Conservation (phyloP, 1,140 invertebrate species). For the Acyrthosiphon pisum region DNA sequence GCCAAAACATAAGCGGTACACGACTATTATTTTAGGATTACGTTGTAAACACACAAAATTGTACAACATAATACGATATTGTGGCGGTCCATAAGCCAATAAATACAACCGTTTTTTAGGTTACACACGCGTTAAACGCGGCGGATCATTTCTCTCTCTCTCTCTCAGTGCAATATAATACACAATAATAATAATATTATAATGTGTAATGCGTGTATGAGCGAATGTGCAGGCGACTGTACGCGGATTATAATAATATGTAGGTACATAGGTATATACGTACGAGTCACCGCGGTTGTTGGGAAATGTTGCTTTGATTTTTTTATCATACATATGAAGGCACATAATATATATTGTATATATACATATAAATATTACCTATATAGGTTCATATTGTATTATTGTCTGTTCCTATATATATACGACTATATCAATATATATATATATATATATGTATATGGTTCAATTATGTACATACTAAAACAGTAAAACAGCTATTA, state of each 20-base stretch:
- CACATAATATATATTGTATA: too few species aligned
- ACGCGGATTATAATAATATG: background rate
- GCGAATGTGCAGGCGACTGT: background rate
- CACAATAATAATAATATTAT: background rate
- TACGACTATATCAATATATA: too few species aligned
- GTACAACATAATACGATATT: background rate
- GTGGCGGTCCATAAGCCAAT: background rate
- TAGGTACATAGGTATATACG: background rate
- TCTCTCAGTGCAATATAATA: background rate
- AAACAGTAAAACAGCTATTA: background rate
- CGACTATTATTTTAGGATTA: conserved; percentile 16
- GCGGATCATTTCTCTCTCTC: conserved; percentile 18
- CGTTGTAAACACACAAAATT: background rate
- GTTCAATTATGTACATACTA: too few species aligned
- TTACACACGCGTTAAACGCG: conserved; percentile 30
- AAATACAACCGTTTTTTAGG: background rate
- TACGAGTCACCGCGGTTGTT: background rate
- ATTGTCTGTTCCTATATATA: too few species aligned
- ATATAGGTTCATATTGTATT: too few species aligned
- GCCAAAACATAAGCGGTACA: background rate
- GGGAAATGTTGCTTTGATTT: background rate
- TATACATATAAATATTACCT: too few species aligned
- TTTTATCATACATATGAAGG: background rate
- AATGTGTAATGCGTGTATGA: background rate
- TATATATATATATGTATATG: too few species aligned